Base-by-base conservation (phyloP, 2,888 invertebrate genomes). In the Bugula neritina region DNA sequence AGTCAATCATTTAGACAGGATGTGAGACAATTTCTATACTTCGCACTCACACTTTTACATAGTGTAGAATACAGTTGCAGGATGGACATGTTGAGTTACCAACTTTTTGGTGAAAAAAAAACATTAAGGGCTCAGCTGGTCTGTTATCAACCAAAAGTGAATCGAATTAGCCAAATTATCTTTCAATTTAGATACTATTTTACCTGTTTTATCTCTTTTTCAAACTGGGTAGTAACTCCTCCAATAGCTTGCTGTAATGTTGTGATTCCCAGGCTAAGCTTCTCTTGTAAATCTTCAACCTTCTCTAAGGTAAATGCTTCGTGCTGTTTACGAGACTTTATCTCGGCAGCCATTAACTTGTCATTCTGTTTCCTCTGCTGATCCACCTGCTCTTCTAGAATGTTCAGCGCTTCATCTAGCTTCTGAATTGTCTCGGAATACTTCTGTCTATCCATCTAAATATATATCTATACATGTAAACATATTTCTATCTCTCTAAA, bases 331-430 rank as follows among this genome's bases (percentile, higher is more conserved):
- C 80, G 82, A 58, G 83, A 82, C 73, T 81, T 80, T 54, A 84
- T 83, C 75, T 84, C 84, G 29, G 84, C 84, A 52, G 79, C 75
- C 58, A 84, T 76, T 21, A 84, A 76, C 75, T 83, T 83, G 72
- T 83, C 83, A 55, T 81, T 77, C 69, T 81, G 80, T 71, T 79
- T 80, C 73, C 79, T 81, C 71, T 80, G 78, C 72, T 83, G 83
- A n/a, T 78, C 75, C 35, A 81, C 75, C 73, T 84, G 82, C 73
- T 80, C 79, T 74, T 84, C 84, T 52, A 84, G 74, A 35, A 84
- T 77, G 25, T 77, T 77, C 35, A 83, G 77, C 13, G 83, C 80
- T 72, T 84, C 82, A 71, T 83, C 82, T 72, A 84, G 74, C 73
- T 82, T 81, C 71, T 77, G 76, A 13, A 83, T 69, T 0, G 81